A percentile compares a stretch with the other conserved stretches of the same genome.
These are phyloP conservation scores for Zapus hudsonius DNA, from an alignment of 2,113 vertebrate genomes.

Conservation along the genomic window DNA sequence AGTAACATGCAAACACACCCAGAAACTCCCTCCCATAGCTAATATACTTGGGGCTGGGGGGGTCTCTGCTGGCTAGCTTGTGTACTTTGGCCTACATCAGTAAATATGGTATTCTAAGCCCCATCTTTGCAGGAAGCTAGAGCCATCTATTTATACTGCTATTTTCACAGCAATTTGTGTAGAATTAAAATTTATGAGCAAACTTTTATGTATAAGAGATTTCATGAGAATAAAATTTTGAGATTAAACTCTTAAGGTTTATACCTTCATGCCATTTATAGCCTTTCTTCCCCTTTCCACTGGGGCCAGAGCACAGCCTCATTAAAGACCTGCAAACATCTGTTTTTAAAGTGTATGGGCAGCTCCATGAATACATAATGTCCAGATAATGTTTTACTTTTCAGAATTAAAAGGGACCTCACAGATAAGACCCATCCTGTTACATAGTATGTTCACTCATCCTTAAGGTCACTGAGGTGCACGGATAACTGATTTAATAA, in stretches of 20 bases:
- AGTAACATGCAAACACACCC: constrained; percentile 6
- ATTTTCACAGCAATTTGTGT: constrained; percentile 21
- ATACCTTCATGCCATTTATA: background rate
- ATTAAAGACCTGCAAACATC: background rate
- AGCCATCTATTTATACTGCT: constrained; percentile 16
- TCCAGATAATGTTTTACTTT: background rate
- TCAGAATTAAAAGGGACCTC: background rate
- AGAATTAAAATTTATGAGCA: constrained; percentile 39
- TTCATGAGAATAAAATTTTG: background rate
- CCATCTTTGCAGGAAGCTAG: background rate
- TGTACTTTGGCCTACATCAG: background rate
- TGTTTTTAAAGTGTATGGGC: background rate
- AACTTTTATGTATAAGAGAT: constrained; percentile 17
- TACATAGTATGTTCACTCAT: background rate
- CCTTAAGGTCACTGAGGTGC: background rate
- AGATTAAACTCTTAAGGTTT: constrained; percentile 9
- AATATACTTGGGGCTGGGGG: background rate
- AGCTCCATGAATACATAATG: background rate
- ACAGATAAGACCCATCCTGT: background rate
- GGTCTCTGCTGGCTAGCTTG: background rate
- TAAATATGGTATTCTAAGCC: background rate
- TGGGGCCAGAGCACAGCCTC: background rate
- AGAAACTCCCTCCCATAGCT: constrained; percentile 7
- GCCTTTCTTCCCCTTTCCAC: background rate
- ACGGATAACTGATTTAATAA: background rate